Base-by-base conservation (phyloP, 2,888 invertebrate species). In the Dusona sp. region DNA sequence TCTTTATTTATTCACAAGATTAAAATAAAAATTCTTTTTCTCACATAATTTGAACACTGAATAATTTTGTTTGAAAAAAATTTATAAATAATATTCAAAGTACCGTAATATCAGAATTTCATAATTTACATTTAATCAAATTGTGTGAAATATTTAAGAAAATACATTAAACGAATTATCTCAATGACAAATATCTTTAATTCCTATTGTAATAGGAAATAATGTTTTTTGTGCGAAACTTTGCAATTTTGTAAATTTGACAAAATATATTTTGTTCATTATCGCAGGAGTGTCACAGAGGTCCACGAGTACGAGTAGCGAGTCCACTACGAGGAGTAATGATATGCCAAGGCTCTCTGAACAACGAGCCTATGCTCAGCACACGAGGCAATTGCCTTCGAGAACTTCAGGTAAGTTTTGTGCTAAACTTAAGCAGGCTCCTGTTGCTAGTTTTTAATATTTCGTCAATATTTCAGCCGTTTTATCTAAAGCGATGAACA, bases 311-410 rank as follows among this genome's bases (percentile, higher is more conserved):
- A 73, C 70, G 79, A 86, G 83, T 64, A 74, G 77, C 38, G 61
- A 13, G 80, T 54, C 51, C 19, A 79, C 33, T 3, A 22, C 74
- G 25, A 83, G 68, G 67, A 81, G 42, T 51, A 45, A 29, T 36
- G 84, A 75, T 25, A 29, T 80, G 9, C 45, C 79, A 3, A 79
- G 73, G 42, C 73, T 87, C 19, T 84, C 87, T 6, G 86, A 88
- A n/a, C 88, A 89, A 54, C 82, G 87, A 51, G 77, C 78, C 74
- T 84, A 85, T 64, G 88, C 88, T 1, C 84, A 88, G 80, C 89
- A 89, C 65, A 86, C 89, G 16, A 87, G 87, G 22, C 87, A 89
- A 78, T 83, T 90, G 68, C 89, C 89, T n/a, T 89, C 89, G 7
- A 85, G 90, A 75, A 87, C 86, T 78, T 19, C 84, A 25, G 81